Base-by-base conservation (phyloP, 2,888 invertebrate genomes). In the Tetramorium bicarinatum region DNA sequence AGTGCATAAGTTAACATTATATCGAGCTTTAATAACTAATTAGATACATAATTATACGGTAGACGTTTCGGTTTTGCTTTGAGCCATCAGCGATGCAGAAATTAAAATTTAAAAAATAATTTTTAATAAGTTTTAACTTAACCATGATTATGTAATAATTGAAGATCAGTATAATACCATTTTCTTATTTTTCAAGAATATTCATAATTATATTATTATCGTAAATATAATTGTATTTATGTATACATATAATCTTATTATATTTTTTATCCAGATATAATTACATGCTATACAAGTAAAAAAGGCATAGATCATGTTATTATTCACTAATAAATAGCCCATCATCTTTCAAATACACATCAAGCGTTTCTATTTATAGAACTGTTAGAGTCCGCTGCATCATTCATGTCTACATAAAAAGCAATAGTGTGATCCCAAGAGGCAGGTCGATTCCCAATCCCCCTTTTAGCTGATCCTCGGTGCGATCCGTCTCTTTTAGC, bases 401-500 rank as follows among this genome's bases (percentile, higher is more conserved):
- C 18, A 44, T 61, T 59, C 41, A n/a, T 44, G 59, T 0, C 3
- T 18, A 8, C n/a, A n/a, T 29, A 44, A 61, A 61, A 74, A 61
- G 44, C 29, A 25, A 15, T 29, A 25, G 38, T 59, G 41, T 15
- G 44, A 61, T 44, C 25, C 61, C 44, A 1, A 49, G 49, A 49
- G 49, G 15, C 34, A 64, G 18, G 11, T 47, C 21, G 47, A 11
- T 8, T 38, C 7, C n/a, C 15, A n/a, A 29, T 29, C 75, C 25
- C 25, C 15, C 49, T 49, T 77, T 77, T n/a, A 59, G 34, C 13
- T 7, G 6, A 72, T 61, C n/a, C 18, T 41, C 61, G 1, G 8
- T 13, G 25, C 41, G 11, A 49, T 69, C 15, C 52, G 15, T 38
- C 62, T 59, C 41, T 6, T 34, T 77, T 81, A 81, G 9, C 38